These are phyloP conservation scores for Arrhamphus sclerolepis DNA, from an alignment of 2,797 vertebrate species.

Conservation along the genomic window DNA sequence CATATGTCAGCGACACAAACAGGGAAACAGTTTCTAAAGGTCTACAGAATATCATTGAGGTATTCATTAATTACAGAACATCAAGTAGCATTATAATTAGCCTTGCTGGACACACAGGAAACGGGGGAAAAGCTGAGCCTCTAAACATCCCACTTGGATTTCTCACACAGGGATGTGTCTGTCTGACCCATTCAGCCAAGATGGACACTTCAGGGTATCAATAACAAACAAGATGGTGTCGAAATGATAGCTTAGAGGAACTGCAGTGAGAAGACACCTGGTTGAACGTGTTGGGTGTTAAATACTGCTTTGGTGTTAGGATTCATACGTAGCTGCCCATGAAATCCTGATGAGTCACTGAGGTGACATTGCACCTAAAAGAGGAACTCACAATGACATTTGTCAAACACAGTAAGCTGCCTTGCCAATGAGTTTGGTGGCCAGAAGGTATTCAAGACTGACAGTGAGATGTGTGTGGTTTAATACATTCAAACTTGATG, in stretches of 20 bases:
- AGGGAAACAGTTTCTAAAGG: no score
- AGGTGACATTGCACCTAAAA: neutral
- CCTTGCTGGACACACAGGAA: no score
- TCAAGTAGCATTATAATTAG: neutral
- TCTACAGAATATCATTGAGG: neutral
- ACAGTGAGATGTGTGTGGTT: neutral
- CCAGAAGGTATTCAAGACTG: no score
- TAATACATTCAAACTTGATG: neutral
- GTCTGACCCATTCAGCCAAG: no score
- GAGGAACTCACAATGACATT: neutral
- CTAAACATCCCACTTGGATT: no score
- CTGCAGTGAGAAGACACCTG: neutral
- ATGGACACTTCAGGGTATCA: no score
- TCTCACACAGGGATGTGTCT: no score
- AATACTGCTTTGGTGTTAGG: slow-evolving; percentile 28
- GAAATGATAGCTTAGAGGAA: no score
- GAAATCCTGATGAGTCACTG: neutral
- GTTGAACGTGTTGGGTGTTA: slow-evolving; percentile 1
- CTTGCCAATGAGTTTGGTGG: neutral
- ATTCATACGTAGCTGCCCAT: neutral
- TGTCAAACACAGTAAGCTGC: slow-evolving; percentile 5
- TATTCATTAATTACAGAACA: slow-evolving; percentile 20
- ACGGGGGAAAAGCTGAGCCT: neutral
- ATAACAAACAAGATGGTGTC: no score
- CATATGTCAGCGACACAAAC: neutral